Conservation (phyloP, 1,140 invertebrate species). For the Drosophila burlai region DNA sequence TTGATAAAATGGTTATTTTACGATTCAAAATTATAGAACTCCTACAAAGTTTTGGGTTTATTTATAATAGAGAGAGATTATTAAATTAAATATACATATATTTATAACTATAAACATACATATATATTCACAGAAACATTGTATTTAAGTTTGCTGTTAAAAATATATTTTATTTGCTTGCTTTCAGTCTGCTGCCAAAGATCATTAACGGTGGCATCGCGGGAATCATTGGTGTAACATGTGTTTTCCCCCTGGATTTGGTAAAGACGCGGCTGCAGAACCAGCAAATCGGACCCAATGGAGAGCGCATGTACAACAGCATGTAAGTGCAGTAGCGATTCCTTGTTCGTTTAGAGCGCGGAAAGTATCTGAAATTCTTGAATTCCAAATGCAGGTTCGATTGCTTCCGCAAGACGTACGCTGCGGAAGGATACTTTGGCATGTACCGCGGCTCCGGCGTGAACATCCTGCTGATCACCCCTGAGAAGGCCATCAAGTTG, state of each 20-base stretch:
- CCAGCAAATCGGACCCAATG: conserved; percentile 95
- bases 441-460: conserved; percentile 99
- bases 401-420: conserved; percentile 97
- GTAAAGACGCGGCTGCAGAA: conserved; percentile 99
- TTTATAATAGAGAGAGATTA: neutral
- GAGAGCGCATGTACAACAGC: conserved; percentile 95
- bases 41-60: neutral
- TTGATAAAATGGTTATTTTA: neutral
- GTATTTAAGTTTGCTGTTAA: neutral
- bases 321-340: conserved; percentile 92
- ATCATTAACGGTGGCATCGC: conserved; percentile 99
- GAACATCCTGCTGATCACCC: conserved; percentile 99
- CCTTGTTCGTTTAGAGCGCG: too few species aligned
- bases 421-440: conserved; percentile 97
- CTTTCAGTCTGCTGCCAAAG: conserved; percentile 93
- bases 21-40: neutral
- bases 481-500: conserved; percentile 99
- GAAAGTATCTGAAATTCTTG: conserved; percentile 14
- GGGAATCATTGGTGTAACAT: conserved; percentile 99
- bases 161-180: conserved; percentile 27
- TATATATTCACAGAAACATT: neutral
- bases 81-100: neutral
- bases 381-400: conserved; percentile 90
- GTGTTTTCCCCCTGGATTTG: conserved; percentile 99
- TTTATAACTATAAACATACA: too few species aligned